A percentile compares a stretch with the other conserved stretches of the same genome.
Evolutionary conservation across 2,113 vertebrate genomes (phyloP).

Genomic region (Equus przewalskii): DNA sequence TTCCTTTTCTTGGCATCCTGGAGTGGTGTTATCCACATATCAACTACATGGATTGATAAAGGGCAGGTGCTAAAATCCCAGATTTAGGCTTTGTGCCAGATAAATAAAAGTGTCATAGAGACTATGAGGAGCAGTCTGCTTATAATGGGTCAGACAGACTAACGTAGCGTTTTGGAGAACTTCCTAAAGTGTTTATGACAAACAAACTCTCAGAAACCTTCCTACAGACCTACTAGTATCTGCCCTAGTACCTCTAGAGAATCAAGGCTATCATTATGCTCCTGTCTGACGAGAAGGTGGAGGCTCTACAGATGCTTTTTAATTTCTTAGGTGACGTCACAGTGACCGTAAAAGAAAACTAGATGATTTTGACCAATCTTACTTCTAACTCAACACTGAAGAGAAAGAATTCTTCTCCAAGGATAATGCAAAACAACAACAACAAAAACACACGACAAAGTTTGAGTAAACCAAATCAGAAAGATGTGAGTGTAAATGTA

Average conservation of each 20-base stretch:
- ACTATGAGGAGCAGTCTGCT: conserved; percentile 84
- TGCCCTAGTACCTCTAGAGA: conserved; percentile 86
- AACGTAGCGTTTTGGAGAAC: conserved; percentile 87
- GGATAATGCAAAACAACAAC: conserved; percentile 82
- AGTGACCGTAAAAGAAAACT: conserved; percentile 86
- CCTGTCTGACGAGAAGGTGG: conserved; percentile 85
- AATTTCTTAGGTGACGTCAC: conserved; percentile 87
- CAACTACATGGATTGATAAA: neutral
- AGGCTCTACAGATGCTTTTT: conserved; percentile 85
- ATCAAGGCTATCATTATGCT: conserved; percentile 86
- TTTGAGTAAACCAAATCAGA: conserved; percentile 85
- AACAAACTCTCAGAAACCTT: conserved; percentile 87
- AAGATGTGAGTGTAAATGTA: conserved; percentile 88
- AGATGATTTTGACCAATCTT: conserved; percentile 87
- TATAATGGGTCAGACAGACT: conserved; percentile 87
- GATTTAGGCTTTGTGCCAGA: conserved; percentile 86
- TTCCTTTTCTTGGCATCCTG: neutral
- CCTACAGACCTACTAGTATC: conserved; percentile 87
- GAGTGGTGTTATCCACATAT: neutral
- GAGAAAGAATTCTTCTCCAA: conserved; percentile 86
- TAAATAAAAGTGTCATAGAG: conserved; percentile 84
- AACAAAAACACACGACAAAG: conserved; percentile 79
- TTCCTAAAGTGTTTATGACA: conserved; percentile 85
- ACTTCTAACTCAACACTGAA: conserved; percentile 88
- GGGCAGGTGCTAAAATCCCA: conserved; percentile 84